Evolutionary conservation across 2,797 vertebrate species (phyloP).

Genomic region (Pseudochirops cupreus): DNA sequence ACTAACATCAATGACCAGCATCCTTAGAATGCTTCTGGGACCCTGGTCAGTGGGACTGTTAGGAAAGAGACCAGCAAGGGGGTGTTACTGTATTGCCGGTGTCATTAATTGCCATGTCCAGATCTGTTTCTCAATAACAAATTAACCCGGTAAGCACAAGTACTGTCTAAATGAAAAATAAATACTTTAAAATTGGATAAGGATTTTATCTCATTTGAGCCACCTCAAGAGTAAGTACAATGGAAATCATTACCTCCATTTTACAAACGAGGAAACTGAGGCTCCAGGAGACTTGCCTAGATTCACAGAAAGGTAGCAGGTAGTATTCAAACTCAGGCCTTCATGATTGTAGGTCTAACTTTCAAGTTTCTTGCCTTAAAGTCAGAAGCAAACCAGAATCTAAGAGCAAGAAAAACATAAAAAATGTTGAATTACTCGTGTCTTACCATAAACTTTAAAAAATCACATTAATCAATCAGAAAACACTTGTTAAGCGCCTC

Average conservation of each 20-base stretch:
- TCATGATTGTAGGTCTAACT: not conserved
- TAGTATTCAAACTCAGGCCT: not conserved
- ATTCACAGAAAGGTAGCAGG: not conserved
- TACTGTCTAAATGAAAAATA: not conserved
- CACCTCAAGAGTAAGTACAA: not conserved
- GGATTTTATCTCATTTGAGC: not conserved
- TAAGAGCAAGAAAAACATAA: slow-evolving; percentile 70
- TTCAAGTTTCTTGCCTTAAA: not conserved
- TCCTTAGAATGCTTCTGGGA: not conserved
- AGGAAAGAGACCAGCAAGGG: not conserved
- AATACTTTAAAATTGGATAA: not conserved
- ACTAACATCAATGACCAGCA: slow-evolving; percentile 25
- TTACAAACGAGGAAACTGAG: not conserved
- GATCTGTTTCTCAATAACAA: not conserved
- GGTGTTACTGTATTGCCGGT: not conserved
- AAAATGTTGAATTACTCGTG: slow-evolving; percentile 64
- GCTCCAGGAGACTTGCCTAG: not conserved
- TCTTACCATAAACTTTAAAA: slow-evolving; percentile 64
- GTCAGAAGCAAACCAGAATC: slow-evolving; percentile 32
- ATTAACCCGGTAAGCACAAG: not conserved
- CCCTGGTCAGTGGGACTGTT: not conserved
- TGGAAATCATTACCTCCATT: not conserved
- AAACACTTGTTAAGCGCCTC: slow-evolving; percentile 13
- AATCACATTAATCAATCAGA: slow-evolving; percentile 62
- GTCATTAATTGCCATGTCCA: not conserved